These are phyloP conservation scores for Formica aserva DNA, from an alignment of 2,888 invertebrate species.

Conservation along the genomic window DNA sequence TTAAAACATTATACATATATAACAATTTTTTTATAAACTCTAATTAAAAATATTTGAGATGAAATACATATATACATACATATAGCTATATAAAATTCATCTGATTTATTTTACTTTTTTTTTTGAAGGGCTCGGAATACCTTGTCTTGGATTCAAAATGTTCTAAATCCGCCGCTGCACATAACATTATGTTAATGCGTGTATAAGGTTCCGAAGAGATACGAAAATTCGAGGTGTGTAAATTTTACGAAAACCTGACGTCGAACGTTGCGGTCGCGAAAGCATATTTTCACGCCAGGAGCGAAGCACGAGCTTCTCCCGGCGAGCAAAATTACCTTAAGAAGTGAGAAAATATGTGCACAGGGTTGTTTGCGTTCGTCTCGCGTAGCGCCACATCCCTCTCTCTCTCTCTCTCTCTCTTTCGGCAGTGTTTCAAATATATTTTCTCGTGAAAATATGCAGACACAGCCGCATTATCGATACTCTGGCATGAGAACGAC, in stretches of 20 bases:
- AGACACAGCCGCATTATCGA: conserved; percentile 11
- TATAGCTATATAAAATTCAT: conserved; percentile 47
- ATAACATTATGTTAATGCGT: conserved; percentile 40
- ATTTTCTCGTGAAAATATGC: conserved; percentile 41
- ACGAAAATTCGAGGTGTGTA: conserved; percentile 44
- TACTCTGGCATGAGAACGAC: conserved; percentile 12
- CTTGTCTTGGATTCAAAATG: conserved; percentile 10
- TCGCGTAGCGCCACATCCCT: not conserved
- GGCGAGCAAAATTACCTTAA: conserved; percentile 50
- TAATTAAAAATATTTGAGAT: conserved; percentile 37
- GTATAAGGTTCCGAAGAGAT: conserved; percentile 25
- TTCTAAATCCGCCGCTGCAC: conserved; percentile 32
- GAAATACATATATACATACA: conserved; percentile 9
- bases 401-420: not conserved
- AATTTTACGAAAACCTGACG: conserved; percentile 32
- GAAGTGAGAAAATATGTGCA: conserved; percentile 55
- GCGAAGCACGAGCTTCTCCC: conserved; percentile 35
- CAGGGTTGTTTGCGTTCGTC: conserved; percentile 48
- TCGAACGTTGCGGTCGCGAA: conserved; percentile 47
- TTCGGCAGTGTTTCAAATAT: conserved; percentile 50
- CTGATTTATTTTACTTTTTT: conserved; percentile 22
- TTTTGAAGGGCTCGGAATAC: conserved; percentile 23
- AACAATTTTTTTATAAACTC: conserved; percentile 49
- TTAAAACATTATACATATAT: conserved; percentile 20
- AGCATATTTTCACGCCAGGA: conserved; percentile 48